Base-by-base conservation (phyloP, 2,888 invertebrate genomes). In the Cataglyphis cursor region DNA sequence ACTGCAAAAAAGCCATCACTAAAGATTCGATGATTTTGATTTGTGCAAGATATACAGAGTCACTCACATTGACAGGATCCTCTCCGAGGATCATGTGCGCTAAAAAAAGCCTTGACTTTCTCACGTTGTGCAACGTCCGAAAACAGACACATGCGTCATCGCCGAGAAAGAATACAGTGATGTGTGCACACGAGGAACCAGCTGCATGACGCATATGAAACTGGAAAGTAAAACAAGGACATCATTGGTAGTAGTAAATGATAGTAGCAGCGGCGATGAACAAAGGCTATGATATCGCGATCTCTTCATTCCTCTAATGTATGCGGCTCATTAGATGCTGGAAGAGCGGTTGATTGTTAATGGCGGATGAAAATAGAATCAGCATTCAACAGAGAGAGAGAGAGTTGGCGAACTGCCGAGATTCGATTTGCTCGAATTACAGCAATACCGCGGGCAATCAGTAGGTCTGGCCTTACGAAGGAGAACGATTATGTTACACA, bases 341-440 rank as follows among this genome's bases (percentile, higher is more conserved):
- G 28, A 76, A 66, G 28, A 75, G 51, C 35, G 51, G 48, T 24
- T 21, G 84, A 86, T 84, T 73, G 83, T 83, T 73, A 76, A 62
- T 84, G 82, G 62, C 31, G 73, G 35, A 54, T 81, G 83, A 87
- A 90, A 90, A 90, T 89, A 90, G 87, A 87, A 65, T 65, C 64
- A 35, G 81, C 51, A 75, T 81, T 82, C 6, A 8, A 12, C 3
- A 24, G 64, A 51, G 35, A 10, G 10, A 24, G 66, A 51, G 38
- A n/a, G 24, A 44, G 35, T 61, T 89, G 86, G 90, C 85, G 44
- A 8, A 3, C 18, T 65, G 86, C 81, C 89, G 82, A 41, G 51
- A 31, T 85, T 82, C 62, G 70, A 81, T 84, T 87, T 81, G 80
- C 70, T 68, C 70, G n/a, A 84, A 83, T 81, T 74, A 74, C 54